Base-by-base conservation (phyloP, 2,113 vertebrate genomes). In the Chionis minor region DNA sequence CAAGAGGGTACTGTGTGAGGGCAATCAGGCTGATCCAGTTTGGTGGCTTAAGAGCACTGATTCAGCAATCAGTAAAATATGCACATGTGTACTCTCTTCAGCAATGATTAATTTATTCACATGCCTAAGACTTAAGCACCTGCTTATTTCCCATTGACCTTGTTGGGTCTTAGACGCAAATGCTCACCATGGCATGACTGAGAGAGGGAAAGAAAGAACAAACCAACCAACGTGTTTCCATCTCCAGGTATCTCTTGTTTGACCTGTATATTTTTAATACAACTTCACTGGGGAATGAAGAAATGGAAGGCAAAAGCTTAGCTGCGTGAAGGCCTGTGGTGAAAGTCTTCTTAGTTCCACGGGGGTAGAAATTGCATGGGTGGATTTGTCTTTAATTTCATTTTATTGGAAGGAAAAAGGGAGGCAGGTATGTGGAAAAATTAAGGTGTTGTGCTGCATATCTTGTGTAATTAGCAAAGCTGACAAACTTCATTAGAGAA, bases 401-500 rank as follows among this genome's bases (percentile, higher is more conserved):
- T 32, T 89, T 51, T 66, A 32, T 66, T 85, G 45, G 40, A 61
- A 81, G 32, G 58, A 12, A 94, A 66, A 92, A 84, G 9, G 33
- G 21, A 88, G 11, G 30, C 17, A 71, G 38, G 24, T 40, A 61
- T 2, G 15, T 51, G 40, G 40, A 77, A 91, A 87, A 89, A 75
- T 62, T 52, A 73, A 61, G 66, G 30, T 62, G 40, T 6, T 59
- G 45, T 66, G 65, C 58, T 80, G 88, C 22, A 7, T 61, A 22
- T 69, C 33, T 72, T 45, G 44, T 63, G 22, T 62, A 65, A 95
- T 85, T 87, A 91, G 35, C 69, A 89, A 94, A 95, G 28, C 66
- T 92, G 91, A 70, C 73, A 82, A 93, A 66, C 66, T 18, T 49
- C 5, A 40, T 92, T 95, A 82, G 49, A 92, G 75, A 87, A 84